Evolutionary conservation across 2,113 vertebrate genomes (phyloP), one percentile per base, ranked within the genome.

Genomic region (Upupa epops): DNA sequence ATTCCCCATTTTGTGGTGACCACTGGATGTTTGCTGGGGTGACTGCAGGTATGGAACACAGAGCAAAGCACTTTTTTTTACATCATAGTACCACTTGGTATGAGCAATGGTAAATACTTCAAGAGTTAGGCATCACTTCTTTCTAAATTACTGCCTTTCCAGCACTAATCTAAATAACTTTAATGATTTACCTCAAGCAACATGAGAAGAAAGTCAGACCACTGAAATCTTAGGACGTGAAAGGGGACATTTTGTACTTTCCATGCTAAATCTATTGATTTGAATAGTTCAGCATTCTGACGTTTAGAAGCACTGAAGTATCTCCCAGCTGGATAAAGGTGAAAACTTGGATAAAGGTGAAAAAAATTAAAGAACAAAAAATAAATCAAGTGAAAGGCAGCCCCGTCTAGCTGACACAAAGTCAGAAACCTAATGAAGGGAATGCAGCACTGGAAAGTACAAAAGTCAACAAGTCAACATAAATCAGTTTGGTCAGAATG

Each of bases 401-500:
- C 34, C 48, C 51, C 69, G 42, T 70, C 55, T 86, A 83, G 52
- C 74, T 92, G 55, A 89, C 63, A 85, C 66, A 66, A 73, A 87
- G 55, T 82, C 83, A 93, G 77, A 92, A 90, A 76, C 42, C 77
- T 59, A 93, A 90, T 89, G 90, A 93, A 94, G 56, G 56, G 75
- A 95, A 90, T 68, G 63, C 56, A 87, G 40, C 71, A n/a, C 9
- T 90, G 63, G 73, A 95, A 94, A 95, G 90, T 89, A 79, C 81
- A 93, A 92, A 95, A 92, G 75, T 96, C 89, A 72, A 94, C 91
- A 89, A 70, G 91, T 89, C 91, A 92, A 93, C 79, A 86, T 72
- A 95, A 96, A 96, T 95, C 82, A 93, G 49, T 74, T 86, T 93
- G 95, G 93, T 94, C 82, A 91, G 90, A 89, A 76, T 94, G 82